Evolutionary conservation across 92 coral and sea anemone species (phyloP).

Genomic region (Hydrozoanthus gracilis): DNA sequence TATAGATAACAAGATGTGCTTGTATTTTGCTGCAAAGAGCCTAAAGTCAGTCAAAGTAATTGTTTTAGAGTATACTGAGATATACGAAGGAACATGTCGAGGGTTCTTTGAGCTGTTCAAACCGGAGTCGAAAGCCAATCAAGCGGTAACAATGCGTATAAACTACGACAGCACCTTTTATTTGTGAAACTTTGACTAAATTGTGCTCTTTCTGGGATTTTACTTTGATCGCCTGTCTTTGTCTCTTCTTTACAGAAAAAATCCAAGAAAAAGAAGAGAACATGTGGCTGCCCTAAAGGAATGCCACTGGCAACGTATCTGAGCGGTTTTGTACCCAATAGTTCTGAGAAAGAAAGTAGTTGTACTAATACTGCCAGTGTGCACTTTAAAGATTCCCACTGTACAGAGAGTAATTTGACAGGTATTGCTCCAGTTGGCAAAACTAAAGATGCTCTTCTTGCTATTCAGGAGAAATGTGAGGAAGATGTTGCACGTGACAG

Average conservation of each 20-base stretch:
- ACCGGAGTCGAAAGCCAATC: no score
- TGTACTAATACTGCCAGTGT: not conserved
- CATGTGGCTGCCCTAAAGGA: conserved; percentile 41
- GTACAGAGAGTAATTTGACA: no score
- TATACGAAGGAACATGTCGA: no score
- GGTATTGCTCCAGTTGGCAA: not conserved
- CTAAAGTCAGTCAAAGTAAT: no score
- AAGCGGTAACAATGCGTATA: no score
- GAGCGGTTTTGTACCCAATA: conserved; percentile 38
- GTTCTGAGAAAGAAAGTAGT: not conserved
- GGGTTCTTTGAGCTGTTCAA: no score
- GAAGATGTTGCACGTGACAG: no score
- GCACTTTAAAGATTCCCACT: not conserved
- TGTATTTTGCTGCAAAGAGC: no score
- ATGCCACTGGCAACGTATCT: conserved; percentile 36
- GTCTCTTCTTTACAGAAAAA: conserved; percentile 30
- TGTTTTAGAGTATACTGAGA: no score
- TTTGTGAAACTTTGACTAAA: no score
- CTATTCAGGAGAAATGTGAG: not conserved
- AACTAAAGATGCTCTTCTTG: not conserved
- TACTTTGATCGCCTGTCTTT: not conserved
- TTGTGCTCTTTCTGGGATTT: not conserved
- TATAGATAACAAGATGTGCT: no score
- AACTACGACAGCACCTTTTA: no score
- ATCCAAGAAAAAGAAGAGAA: conserved; percentile 18